Evolutionary conservation across 2,797 vertebrate genomes (phyloP), one percentile per base, ranked within the genome.

Genomic region (Gallinago nigripennis): DNA sequence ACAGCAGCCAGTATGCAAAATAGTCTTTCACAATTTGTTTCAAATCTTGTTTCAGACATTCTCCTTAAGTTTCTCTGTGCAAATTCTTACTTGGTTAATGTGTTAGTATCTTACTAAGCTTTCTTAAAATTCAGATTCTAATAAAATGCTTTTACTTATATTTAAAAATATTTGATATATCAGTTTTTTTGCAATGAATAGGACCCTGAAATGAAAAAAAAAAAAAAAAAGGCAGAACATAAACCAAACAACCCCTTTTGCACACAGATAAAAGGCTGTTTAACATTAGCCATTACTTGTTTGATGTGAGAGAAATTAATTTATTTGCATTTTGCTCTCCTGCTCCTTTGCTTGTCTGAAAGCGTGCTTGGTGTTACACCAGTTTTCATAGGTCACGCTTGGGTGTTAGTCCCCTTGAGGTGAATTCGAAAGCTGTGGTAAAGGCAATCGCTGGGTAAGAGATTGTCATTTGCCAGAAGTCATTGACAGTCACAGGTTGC

Each of bases 221-320:
- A 39, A 39, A 39, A 39, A 63, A 51, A 63, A 66, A 65, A 63
- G 35, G 6, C 61, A 69, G 43, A 83, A 45, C 68, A 85, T 81
- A 68, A 94, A 82, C 33, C 61, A 88, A 95, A 39, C 82, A 82
- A 57, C 37, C 8, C 51, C 20, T 75, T 94, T 87, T 96, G 72
- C 65, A 71, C 37, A 50, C 63, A 90, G 68, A 92, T 89, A 82
- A 96, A 94, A 95, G 85, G 41, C 56, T 88, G 56, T 61, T 95
- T 96, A 94, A 79, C 48, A 69, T 78, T 72, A 91, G 35, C 82
- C 27, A 51, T 87, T 90, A 82, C 56, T 95, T 90, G 69, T 92
- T 92, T 94, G 87, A 96, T 92, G 82, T 92, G 51, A 79, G 89
- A 92, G 89, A 92, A 95, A 82, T 90, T 37, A 88, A 95, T 96